Base-by-base conservation (phyloP, 2,113 vertebrate species). In the Mobula birostris region DNA sequence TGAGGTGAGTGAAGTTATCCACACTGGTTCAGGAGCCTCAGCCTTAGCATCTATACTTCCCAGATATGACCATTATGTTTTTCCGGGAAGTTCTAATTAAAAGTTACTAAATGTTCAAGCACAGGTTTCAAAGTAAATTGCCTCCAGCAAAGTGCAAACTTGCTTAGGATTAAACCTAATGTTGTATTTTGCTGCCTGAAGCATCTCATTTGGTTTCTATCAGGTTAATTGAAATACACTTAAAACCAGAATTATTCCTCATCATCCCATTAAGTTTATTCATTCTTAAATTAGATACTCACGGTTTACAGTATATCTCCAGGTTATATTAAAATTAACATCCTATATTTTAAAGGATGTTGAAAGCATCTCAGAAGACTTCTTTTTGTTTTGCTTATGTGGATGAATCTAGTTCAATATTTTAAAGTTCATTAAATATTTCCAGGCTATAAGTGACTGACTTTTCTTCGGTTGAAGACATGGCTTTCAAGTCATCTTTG, bases 401-500 rank as follows among this genome's bases (percentile, higher is more conserved):
- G 91, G 21, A 93, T 76, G 70, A 12, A 72, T 27, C 66, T 72
- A 48, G 36, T 27, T 93, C 70, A 74, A 74, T 93, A 93, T 74
- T 93, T 93, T 93, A 93, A 93, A 93, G 36, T 93, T 93, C 74
- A 74, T 93, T 76, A 93, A 93, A 93, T 74, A 76, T 76, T 74
- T 93, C 91, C 70, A 74, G 40, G 36, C 91, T 27, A 12, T 93
- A 76, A 74, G 36, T 29, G 4, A 19, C 1, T 17, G 29, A n/a
- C 61, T 32, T 74, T 74, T 74, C 66, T 68, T 74, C 11, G 12
- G 8, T 93, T 56, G 21, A 21, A 72, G 91, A 21, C 11, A 6
- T 93, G 24, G 48, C 24, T 72, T 48, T 21, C 56, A 76, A 93
- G 74, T 93, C 70, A 27, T 32, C 40, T 93, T 93, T 74, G 21